A percentile compares a stretch with the other conserved stretches of the same genome.
Evolutionary conservation across 2,888 invertebrate species (phyloP).

Genomic region (Autographa pulchrina): DNA sequence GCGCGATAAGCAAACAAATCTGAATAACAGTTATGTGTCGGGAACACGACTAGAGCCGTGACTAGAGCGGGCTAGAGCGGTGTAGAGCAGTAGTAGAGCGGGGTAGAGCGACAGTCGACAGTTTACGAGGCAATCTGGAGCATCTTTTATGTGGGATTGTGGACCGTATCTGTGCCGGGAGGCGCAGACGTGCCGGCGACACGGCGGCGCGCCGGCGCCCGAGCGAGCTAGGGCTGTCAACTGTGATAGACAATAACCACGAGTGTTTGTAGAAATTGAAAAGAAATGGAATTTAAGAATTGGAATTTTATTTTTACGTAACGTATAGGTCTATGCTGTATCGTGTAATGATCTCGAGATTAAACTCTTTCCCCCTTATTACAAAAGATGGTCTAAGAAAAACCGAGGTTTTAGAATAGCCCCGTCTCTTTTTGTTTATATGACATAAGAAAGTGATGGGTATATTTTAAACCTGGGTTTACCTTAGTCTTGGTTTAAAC

Average conservation of each 20-base stretch:
- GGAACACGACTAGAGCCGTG: conserved; percentile 24
- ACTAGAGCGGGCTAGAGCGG: conserved; percentile 27
- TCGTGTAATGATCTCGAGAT: no score
- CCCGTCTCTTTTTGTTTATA: no score
- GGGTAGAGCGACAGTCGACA: conserved; percentile 51
- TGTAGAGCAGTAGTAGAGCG: no score
- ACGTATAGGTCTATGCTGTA: no score
- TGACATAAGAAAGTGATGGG: no score
- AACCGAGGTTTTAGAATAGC: no score
- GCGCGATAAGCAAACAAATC: conserved; percentile 37
- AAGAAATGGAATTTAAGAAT: not conserved
- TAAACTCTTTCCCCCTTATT: no score
- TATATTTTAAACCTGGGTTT: no score
- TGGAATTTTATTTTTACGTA: not conserved
- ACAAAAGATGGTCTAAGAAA: no score
- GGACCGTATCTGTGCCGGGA: conserved; percentile 63
- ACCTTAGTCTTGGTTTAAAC: no score
- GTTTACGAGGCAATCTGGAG: conserved; percentile 82
- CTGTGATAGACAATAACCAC: not conserved
- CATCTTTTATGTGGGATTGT: conserved; percentile 66
- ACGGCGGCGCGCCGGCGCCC: conserved; percentile 70
- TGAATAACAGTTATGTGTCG: conserved; percentile 37
- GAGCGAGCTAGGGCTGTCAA: conserved; percentile 45
- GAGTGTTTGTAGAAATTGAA: not conserved
- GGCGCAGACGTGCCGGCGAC: conserved; percentile 82